Base-by-base conservation (phyloP, 2,113 vertebrate species). In the Castor canadensis region DNA sequence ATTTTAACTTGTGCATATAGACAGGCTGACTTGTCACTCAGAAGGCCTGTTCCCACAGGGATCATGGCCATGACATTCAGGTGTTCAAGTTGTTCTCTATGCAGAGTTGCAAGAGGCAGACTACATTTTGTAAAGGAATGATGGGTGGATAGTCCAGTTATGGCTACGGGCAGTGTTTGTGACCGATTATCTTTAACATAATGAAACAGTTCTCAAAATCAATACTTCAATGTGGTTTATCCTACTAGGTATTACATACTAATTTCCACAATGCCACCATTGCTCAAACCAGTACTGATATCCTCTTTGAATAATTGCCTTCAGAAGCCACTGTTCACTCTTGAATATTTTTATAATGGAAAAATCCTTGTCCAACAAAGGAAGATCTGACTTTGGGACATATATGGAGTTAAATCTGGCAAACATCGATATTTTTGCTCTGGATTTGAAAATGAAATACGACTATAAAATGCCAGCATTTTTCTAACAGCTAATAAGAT, bases 101-200 rank as follows among this genome's bases (percentile, higher is more conserved):
- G 5, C 20, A 83, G 73, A 83, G 35, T 19, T 90, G 16, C 32
- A 76, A 75, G 54, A 77, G 30, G 66, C 26, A 8, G 24, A 43
- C 17, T 89, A 3, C 24, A 26, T 62, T 80, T 88, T 54, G 8
- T 62, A 54, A 76, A 92, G 66, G 40, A 87, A 8, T 54, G 81
- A 47, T 72, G 83, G 62, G 49, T 20, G 87, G 49, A 76, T 80
- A 40, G 3, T 86, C 3, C 11, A 67, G 32, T 43, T 54, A 38
- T 67, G 58, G 81, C 45, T 67, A 17, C 35, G n/a, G n/a, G 73
- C 9, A 54, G 17, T 47, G 9, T 58, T 52, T 93, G 49, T 71
- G 30, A 69, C 6, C 72, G 77, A 73, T 69, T 95, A 71, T 90
- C 88, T 89, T 90, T 84, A 94, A 81, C 11, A 76, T 38, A 95